Evolutionary conservation across 2,797 vertebrate species (phyloP), one percentile per base, ranked within the genome.

Genomic region (Silurus lanzhouensis): DNA sequence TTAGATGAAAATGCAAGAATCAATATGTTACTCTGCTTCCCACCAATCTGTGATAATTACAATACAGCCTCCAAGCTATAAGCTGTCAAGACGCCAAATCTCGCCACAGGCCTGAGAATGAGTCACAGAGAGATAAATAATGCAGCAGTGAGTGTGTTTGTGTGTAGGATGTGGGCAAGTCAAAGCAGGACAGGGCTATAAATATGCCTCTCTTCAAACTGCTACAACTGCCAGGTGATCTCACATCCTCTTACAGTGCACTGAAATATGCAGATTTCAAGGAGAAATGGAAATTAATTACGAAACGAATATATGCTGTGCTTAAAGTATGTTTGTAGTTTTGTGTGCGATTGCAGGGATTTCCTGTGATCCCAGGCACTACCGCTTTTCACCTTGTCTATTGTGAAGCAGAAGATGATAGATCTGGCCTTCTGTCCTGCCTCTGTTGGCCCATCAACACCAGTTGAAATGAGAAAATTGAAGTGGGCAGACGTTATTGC

Each of bases 51-150:
- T 91, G 93, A 95, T 94, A 94, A 95, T 94, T 94, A 95, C 88
- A 90, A 94, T 93, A 90, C 85, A 86, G 78, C 90, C 89, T 92
- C 91, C 91, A 88, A 90, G 93, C 92, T 92, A 91, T 91, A 90
- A 90, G 85, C 25, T 91, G 90, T 91, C 90, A 92, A 87, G 86
- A 85, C 88, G 92, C 92, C 92, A 93, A 92, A 89, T 92, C 89
- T 92, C 91, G 86, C 92, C 91, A 93, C 89, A 52, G 92, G 92
- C 91, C 90, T 57, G 92, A 93, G 92, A 93, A 94, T 94, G 91
- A 94, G 93, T 95, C 93, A 95, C 94, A 93, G 93, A 93, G 85
- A 94, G 92, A 95, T 95, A 92, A 95, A 95, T 94, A 95, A 95
- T 94, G 90, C 92, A 95, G 94, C 91, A 90, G 85, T 91, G 85